Base-by-base conservation (phyloP, 1,140 invertebrate genomes). In the Phenacoccus solenopsis region DNA sequence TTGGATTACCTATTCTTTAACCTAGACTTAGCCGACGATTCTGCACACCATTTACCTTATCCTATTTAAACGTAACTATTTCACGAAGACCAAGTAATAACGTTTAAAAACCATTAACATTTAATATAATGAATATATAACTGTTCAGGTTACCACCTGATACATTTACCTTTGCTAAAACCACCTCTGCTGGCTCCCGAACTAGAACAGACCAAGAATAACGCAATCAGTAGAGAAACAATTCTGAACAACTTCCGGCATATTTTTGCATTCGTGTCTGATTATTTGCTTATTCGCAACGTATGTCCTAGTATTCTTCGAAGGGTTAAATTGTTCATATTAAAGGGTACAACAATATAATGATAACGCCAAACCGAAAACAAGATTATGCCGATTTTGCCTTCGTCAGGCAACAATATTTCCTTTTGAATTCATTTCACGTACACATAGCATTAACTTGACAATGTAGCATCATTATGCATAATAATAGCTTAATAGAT, bases 161-260 rank as follows among this genome's bases (percentile, higher is more conserved):
- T 70, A 67, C 70, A 72, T 69, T 74, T 74, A 74, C 73, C 73
- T 74, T 74, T 74, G 67, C 73, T 74, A 74, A 71, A 74, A 74
- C 73, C 73, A 71, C 73, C 73, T 64, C 71, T 72, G 69, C 72
- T 35, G 70, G 38, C 38, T 69, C 73, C 72, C 61, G 69, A 67
- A 56, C 73, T 74, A 74, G 69, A 74, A 74, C 73, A 74, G 72
- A 74, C 59, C 59, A 64, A 64, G 59, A 64, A 64, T 64, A 64
- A 64, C 22, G 59, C 59, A 64, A 64, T 64, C 59, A 64, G 21
- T 64, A 64, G 59, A 64, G 59, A 64, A 64, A 64, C 59, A 64
- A 24, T 27, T 64, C 59, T 64, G 59, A 5, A 64, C 3, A 16
- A 27, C 59, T 25, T 24, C 59, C 25, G 59, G 59, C 25, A 27